Percentiles rank a stretch among this genome's conserved stretches.
Evolutionary conservation across 2,113 vertebrate species (phyloP).

Genomic region (Paradoxurus hermaphroditus): DNA sequence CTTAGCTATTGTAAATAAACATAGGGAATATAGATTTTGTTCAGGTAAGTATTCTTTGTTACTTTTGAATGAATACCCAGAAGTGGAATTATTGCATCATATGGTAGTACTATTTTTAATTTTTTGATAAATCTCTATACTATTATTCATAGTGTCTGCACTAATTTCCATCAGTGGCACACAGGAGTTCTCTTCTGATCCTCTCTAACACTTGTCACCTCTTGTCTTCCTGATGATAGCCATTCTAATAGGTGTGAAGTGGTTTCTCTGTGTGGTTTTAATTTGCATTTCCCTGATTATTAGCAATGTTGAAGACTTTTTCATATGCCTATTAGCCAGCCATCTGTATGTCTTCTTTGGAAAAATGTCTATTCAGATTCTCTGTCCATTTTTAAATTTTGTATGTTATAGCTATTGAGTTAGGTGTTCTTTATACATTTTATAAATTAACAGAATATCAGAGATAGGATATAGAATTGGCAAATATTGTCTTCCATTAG

Average conservation of each 20-base stretch:
- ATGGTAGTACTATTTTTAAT: background rate
- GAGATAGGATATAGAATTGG: background rate
- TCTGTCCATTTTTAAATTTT: background rate
- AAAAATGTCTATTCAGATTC: background rate
- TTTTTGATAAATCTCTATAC: background rate
- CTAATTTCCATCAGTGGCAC: too few species aligned
- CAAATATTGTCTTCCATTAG: background rate
- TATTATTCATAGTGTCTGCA: background rate
- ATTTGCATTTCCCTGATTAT: background rate
- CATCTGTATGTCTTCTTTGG: background rate
- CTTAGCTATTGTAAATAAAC: background rate
- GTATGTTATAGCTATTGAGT: background rate
- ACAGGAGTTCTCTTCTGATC: background rate
- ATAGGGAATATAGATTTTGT: background rate
- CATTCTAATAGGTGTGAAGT: background rate
- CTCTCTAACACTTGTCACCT: background rate
- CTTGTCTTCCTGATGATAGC: background rate
- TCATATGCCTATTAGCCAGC: background rate
- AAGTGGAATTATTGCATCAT: background rate
- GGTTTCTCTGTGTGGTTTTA: background rate
- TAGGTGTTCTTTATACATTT: background rate
- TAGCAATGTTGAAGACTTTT: background rate
- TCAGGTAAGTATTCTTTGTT: background rate
- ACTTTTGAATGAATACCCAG: background rate
- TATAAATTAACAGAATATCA: background rate